These are phyloP conservation scores for Tineola bisselliella DNA, from an alignment of 2,888 invertebrate species.

Conservation along the genomic window DNA sequence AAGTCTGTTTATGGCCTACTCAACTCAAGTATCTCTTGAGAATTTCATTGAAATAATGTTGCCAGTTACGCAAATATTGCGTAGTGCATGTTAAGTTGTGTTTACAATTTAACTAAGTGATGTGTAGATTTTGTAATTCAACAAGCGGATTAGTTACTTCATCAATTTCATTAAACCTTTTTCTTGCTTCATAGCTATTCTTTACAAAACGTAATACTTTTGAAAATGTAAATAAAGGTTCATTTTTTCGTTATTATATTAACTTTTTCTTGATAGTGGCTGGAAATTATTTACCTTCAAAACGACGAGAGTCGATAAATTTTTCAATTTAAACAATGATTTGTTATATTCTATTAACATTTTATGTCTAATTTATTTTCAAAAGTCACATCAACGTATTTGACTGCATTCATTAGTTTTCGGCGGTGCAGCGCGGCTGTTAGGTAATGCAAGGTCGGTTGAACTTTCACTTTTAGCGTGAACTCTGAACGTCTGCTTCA, in stretches of 20 bases:
- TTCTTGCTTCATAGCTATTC: neutral
- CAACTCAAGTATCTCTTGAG: neutral
- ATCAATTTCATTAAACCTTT: neutral
- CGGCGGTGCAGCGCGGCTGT: neutral
- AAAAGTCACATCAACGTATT: neutral
- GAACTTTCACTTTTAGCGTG: constrained; percentile 12
- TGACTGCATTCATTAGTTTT: neutral
- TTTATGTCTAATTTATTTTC: too few species aligned
- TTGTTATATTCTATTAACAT: too few species aligned
- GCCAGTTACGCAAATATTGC: constrained; percentile 7
- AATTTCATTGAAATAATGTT: neutral
- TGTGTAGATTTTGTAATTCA: neutral
- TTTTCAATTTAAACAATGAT: too few species aligned
- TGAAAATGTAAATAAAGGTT: too few species aligned
- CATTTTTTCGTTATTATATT: too few species aligned
- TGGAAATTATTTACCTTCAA: too few species aligned
- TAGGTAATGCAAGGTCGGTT: constrained; percentile 10
- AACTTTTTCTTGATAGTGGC: too few species aligned
- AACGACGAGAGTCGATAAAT: too few species aligned
- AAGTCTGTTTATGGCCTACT: neutral
- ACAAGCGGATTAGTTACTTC: neutral
- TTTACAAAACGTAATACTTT: too few species aligned
- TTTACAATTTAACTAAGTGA: neutral
- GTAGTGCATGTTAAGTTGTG: neutral
- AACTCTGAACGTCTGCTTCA: neutral